Evolutionary conservation across 1,140 invertebrate genomes (phyloP).

Genomic region (Hydropsyche tenuis): DNA sequence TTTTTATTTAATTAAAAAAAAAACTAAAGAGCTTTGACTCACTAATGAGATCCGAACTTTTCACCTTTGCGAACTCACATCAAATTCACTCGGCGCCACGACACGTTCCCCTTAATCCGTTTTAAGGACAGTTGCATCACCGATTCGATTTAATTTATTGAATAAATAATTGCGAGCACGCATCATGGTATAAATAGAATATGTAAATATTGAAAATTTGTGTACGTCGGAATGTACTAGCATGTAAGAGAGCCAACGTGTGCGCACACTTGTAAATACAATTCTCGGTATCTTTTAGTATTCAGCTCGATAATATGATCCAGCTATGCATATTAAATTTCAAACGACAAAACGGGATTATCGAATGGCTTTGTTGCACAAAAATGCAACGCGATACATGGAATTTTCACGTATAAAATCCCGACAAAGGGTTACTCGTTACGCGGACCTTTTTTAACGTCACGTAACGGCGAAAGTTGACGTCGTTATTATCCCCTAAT

Average conservation of each 20-base stretch:
- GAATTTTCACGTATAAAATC: no score
- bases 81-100: no score
- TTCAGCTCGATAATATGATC: constrained; percentile 26
- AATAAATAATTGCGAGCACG: no score
- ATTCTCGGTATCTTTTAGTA: constrained; percentile 19
- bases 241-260: not conserved
- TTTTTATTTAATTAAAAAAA: no score
- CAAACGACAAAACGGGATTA: constrained; percentile 18
- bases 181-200: not conserved
- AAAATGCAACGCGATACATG: not conserved
- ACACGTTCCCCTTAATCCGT: no score
- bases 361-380: not conserved
- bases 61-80: no score
- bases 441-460: no score
- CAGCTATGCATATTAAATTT: constrained; percentile 24
- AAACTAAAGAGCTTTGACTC: no score
- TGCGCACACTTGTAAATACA: not conserved
- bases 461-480: not conserved
- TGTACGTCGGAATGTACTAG: constrained; percentile 9
- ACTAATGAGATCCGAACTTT: not conserved
- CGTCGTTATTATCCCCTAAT: constrained; percentile 20
- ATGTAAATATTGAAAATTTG: constrained; percentile 1
- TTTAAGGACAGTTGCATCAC: no score
- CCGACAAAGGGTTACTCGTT: no score
- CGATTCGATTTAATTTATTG: no score